Conservation (phyloP, 2,797 vertebrate genomes). For the Sus cebifrons region DNA sequence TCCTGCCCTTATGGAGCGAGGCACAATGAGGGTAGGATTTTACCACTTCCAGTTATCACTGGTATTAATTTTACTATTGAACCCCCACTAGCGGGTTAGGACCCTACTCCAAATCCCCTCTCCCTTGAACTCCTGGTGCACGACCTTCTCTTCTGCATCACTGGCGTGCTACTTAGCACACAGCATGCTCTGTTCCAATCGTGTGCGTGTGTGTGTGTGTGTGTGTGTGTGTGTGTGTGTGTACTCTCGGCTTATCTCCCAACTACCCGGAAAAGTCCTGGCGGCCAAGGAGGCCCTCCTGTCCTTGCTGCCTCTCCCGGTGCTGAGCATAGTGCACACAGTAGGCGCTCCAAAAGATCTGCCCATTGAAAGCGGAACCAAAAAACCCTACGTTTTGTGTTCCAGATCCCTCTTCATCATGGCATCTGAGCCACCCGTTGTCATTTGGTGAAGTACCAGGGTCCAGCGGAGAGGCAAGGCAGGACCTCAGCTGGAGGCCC, state of each 20-base stretch:
- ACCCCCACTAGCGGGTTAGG: constrained; percentile 5
- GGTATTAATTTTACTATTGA: neutral
- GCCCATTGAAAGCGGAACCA: neutral
- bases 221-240: no score
- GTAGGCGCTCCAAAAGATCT: constrained; percentile 21
- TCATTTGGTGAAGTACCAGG: constrained; percentile 65
- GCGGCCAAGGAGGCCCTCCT: neutral
- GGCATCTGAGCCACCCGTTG: constrained; percentile 37
- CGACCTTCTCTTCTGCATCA: constrained; percentile 14
- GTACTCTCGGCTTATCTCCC: neutral
- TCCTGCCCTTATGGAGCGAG: neutral
- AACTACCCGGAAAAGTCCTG: constrained; percentile 3
- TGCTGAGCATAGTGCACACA: neutral
- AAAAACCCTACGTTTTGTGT: constrained; percentile 63
- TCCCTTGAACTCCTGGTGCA: neutral
- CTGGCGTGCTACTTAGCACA: constrained; percentile 38
- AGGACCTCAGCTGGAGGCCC: constrained; percentile 67
- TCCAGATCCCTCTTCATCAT: constrained; percentile 75
- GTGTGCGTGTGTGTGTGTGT: neutral
- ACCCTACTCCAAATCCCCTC: constrained; percentile 34
- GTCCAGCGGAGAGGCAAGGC: constrained; percentile 44
- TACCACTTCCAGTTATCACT: neutral
- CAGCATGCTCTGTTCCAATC: neutral
- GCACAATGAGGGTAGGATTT: neutral
- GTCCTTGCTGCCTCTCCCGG: neutral